These are phyloP conservation scores for Xanthorhoe designata DNA, from an alignment of 2,888 invertebrate genomes.

Conservation along the genomic window DNA sequence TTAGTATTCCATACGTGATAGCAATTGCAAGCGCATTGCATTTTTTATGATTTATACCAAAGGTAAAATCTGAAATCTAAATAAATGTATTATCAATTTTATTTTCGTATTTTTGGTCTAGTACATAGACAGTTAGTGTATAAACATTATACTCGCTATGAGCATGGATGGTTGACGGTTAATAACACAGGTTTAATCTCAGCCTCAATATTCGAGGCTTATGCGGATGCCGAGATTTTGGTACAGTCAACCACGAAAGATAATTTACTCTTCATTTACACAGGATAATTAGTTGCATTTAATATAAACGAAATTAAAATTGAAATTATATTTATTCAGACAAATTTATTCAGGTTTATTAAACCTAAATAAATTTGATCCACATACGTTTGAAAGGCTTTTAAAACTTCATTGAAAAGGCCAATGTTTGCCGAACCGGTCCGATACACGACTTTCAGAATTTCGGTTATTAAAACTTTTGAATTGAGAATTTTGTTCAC, in stretches of 20 bases:
- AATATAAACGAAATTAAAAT: too few relatives aligned
- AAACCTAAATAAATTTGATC: not conserved
- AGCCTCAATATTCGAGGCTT: constrained; percentile 54
- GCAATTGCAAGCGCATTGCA: too few relatives aligned
- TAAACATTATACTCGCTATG: constrained; percentile 16
- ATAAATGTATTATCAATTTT: too few relatives aligned
- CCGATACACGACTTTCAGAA: not conserved
- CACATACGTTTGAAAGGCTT: not conserved
- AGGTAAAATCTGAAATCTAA: too few relatives aligned
- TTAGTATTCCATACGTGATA: too few relatives aligned
- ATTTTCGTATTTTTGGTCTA: not conserved
- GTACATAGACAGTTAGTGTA: constrained; percentile 2
- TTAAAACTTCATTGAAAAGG: not conserved
- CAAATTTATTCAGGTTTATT: too few relatives aligned
- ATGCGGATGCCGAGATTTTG: constrained; percentile 26
- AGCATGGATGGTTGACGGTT: constrained; percentile 44
- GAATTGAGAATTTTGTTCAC: not conserved
- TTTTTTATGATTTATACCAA: too few relatives aligned
- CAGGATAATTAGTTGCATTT: too few relatives aligned
- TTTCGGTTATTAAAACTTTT: not conserved
- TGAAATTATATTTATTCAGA: too few relatives aligned
- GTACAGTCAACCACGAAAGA: constrained; percentile 26
- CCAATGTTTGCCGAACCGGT: not conserved
- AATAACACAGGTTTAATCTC: constrained; percentile 68
- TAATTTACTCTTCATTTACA: too few relatives aligned